These are phyloP conservation scores for Myotis pilosus DNA, from an alignment of 2,797 vertebrate species.

Conservation along the genomic window DNA sequence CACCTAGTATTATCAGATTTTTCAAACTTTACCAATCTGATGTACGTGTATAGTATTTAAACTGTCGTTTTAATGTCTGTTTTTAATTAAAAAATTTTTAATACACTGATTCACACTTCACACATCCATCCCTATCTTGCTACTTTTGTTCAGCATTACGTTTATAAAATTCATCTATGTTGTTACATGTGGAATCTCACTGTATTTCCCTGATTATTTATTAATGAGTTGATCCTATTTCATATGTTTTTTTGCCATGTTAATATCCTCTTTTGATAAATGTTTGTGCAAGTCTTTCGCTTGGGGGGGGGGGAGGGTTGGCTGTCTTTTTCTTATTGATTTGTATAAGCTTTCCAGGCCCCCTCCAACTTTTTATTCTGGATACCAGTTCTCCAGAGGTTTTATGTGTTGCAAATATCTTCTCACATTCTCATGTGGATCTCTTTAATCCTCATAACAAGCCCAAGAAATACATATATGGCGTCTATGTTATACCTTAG, in stretches of 20 bases:
- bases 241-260: background rate
- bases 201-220: background rate
- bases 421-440: background rate
- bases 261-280: background rate
- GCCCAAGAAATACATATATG: background rate
- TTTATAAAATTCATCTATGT: background rate
- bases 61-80: background rate
- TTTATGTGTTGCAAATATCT: background rate
- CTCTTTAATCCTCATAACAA: background rate
- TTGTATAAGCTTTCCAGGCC: background rate
- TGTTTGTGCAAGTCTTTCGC: background rate
- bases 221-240: background rate
- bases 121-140: background rate
- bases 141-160: background rate
- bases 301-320: background rate
- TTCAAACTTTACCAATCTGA: background rate
- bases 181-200: background rate
- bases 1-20: background rate
- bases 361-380: background rate
- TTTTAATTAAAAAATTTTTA: background rate
- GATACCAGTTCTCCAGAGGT: background rate
- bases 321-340: background rate
- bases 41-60: background rate
- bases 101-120: background rate
- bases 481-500: background rate